phyloP scores from a whole-genome alignment of 2,797 vertebrate species.

The Enteromius viviparus region DNA sequence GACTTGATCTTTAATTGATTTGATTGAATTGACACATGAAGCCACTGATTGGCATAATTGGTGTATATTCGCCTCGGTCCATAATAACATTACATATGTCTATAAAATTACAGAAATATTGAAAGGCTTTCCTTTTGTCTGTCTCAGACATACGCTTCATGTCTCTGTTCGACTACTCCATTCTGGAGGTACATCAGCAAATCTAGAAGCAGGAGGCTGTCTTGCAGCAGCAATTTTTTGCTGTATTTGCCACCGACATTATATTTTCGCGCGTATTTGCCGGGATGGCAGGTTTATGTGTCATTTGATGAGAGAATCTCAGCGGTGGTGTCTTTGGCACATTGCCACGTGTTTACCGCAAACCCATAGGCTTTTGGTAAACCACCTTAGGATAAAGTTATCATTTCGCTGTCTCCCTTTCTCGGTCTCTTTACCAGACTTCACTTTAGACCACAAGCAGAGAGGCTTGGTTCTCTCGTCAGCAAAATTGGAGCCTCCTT shows the following conservation, averaged over 20 bases:
- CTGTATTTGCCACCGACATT: constrained; percentile 5
- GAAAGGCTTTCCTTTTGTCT: neutral
- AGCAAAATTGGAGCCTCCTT: constrained; percentile 30
- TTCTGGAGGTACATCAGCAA: neutral
- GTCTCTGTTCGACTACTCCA: neutral
- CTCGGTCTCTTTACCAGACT: neutral
- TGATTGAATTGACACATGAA: constrained; percentile 9
- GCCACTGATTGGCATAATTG: neutral
- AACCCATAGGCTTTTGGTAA: constrained; percentile 31
- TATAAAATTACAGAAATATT: neutral
- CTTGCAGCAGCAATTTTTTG: neutral
- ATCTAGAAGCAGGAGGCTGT: neutral
- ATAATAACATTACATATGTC: neutral
- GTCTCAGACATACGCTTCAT: neutral
- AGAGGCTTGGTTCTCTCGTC: constrained; percentile 23
- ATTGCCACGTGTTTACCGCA: constrained; percentile 8
- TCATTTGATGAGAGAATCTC: constrained; percentile 21
- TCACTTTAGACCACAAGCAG: constrained; percentile 38
- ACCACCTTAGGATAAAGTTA: constrained; percentile 15
- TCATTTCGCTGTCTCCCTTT: constrained; percentile 18
- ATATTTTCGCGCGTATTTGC: neutral
- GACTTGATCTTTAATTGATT: constrained; percentile 1
- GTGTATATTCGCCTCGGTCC: neutral
- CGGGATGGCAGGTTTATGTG: constrained; percentile 6
- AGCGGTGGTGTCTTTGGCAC: neutral